Conservation (phyloP, 2,113 vertebrate species). For the Mesocricetus auratus region DNA sequence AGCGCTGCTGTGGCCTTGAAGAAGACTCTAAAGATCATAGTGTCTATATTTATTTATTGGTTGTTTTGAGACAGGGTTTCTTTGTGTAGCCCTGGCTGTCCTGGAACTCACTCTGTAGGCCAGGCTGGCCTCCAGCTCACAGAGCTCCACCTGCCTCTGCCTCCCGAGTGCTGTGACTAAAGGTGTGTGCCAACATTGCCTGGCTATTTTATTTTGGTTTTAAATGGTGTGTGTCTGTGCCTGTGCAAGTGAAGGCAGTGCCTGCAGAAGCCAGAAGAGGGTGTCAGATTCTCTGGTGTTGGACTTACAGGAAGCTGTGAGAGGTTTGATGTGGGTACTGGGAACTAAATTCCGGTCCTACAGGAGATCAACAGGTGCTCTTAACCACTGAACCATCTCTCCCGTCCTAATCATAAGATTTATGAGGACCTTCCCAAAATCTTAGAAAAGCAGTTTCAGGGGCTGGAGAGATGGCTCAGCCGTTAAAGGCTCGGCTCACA, state of each 20-base stretch:
- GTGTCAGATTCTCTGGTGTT: background rate
- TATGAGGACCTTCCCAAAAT: background rate
- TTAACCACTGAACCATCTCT: background rate
- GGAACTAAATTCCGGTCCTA: background rate
- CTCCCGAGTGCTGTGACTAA: background rate
- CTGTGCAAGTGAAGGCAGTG: background rate
- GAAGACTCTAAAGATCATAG: background rate
- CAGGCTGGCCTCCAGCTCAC: background rate
- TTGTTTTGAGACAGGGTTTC: background rate
- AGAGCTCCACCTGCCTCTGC: background rate
- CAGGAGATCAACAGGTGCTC: background rate
- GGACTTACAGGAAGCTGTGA: background rate
- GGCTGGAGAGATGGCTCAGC: too few relatives aligned
- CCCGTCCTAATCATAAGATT: background rate
- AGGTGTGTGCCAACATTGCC: background rate
- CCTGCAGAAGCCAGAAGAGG: background rate
- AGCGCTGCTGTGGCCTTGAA: too few relatives aligned
- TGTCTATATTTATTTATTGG: background rate
- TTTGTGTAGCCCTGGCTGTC: background rate
- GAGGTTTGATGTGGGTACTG: too few relatives aligned
- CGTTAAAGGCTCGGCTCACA: too few relatives aligned
- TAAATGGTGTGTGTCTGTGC: background rate
- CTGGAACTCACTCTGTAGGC: background rate
- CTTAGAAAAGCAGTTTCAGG: background rate
- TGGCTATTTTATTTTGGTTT: background rate